These are phyloP conservation scores for Gonatopus flavifemur DNA, from an alignment of 1,140 invertebrate genomes.

Conservation along the genomic window DNA sequence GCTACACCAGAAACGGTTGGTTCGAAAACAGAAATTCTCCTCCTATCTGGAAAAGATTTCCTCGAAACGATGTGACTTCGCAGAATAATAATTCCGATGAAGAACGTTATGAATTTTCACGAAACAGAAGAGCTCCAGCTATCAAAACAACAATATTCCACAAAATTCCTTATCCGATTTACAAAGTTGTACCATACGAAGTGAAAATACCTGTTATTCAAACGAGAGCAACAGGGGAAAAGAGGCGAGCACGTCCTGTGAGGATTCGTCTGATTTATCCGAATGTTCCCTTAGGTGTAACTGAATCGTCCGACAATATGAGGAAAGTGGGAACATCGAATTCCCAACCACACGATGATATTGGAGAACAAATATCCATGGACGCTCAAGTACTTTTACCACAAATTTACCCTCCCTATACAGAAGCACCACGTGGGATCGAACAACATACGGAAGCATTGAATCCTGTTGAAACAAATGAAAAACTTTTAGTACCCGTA, in stretches of 20 bases:
- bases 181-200: conserved; percentile 61
- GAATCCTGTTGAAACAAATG: too few species aligned
- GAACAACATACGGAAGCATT: too few species aligned
- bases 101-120: conserved; percentile 55
- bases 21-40: neutral
- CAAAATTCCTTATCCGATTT: conserved; percentile 57
- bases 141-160: too few species aligned
- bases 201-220: conserved; percentile 62
- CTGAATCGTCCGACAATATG: too few species aligned
- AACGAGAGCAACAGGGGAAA: conserved; percentile 62
- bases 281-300: too few species aligned
- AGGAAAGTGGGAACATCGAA: too few species aligned
- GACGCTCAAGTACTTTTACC: conserved; percentile 65
- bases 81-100: neutral
- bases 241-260: conserved; percentile 48
- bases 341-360: too few species aligned
- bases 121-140: conserved; percentile 67
- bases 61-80: neutral
- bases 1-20: too few species aligned
- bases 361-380: too few species aligned
- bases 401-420: conserved; percentile 65
- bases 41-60: conserved; percentile 7
- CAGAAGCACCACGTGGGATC: conserved; percentile 62
- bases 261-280: too few species aligned
- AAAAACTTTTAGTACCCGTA: too few species aligned